Evolutionary conservation across 35 echinoderm and acorn worm genomes (phyloP), one percentile per base, ranked within the genome.

Genomic region (Stichopus chloronotus): DNA sequence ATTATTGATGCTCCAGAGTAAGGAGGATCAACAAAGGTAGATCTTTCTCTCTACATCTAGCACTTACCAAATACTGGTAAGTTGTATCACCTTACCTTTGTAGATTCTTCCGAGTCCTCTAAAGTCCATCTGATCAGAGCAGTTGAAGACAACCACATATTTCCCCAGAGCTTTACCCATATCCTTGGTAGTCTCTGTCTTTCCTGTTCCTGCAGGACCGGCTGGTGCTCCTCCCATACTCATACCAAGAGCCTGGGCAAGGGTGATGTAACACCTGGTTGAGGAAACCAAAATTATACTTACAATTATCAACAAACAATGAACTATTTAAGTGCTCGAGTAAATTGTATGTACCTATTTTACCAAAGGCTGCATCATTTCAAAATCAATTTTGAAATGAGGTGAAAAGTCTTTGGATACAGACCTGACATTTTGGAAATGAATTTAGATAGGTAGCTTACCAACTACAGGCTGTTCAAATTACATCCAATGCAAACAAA

Each of bases 81-180:
- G 30, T 43, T 43, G 3, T 3, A 43, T 43, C 30, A 22, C 19
- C n/a, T 90, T 78, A 98, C 97, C 97, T 98, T 98, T 98, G 86
- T 98, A 98, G 58, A 98, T 98, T 78, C 97, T 81, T 58, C 97
- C 97, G 25, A 98, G 78, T 52, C 97, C 97, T 90, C 97, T 94
- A 93, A 98, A 98, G 89, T 98, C 97, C 97, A 98, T 98, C 93
- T 98, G 97, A 94, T 98, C 97, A 11, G 97, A 98, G 82, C 97
- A 98, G 74, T 98, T 98, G 88, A 98, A 98, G 84, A 98, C 97
- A 1, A 98, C 97, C 10, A 98, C 97, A 84, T 98, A 98, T 76
- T 98, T 98, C 22, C 97, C 97, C 76, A 98, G 93, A 78, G 97
- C 97, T 94, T 98, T 98, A 20, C 97, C 97, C 97, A 98, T 98